These are phyloP conservation scores for Sphenodon punctatus DNA, from an alignment of 2,797 vertebrate genomes.

Conservation along the genomic window DNA sequence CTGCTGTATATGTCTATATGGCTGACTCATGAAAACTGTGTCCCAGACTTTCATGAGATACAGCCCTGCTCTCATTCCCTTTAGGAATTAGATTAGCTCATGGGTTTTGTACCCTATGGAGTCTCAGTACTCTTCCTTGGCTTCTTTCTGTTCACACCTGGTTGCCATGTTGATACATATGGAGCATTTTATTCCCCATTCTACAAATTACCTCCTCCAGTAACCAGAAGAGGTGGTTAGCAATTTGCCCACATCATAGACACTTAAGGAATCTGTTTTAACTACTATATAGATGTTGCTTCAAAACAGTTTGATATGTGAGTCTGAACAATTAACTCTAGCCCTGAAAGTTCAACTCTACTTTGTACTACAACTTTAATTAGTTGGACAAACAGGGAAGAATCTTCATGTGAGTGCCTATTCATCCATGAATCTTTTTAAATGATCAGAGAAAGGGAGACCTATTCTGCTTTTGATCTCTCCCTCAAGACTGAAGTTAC, in stretches of 20 bases:
- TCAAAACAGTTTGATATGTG: not conserved
- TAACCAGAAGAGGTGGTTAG: constrained; percentile 13
- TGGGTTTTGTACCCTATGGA: too few species aligned
- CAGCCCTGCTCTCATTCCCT: too few species aligned
- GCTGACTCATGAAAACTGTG: too few species aligned
- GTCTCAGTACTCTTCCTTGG: too few species aligned
- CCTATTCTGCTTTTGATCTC: not conserved
- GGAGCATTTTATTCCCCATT: not conserved
- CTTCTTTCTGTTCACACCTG: not conserved
- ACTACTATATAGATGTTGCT: too few species aligned
- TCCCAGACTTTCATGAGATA: too few species aligned
- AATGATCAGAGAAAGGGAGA: not conserved
- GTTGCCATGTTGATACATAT: not conserved
- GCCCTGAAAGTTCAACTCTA: not conserved
- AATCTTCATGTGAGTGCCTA: not conserved
- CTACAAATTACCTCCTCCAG: constrained; percentile 3
- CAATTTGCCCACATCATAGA: constrained; percentile 16
- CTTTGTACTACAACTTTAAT: constrained; percentile 26
- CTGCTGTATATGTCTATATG: too few species aligned
- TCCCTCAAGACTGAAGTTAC: not conserved
- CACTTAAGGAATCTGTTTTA: not conserved
- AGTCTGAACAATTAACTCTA: constrained; percentile 35
- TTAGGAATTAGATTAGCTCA: too few species aligned
- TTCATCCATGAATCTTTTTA: not conserved
- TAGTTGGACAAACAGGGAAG: constrained; percentile 18